These are phyloP conservation scores for Porites australiensis DNA, from an alignment of 64 coral and sea anemone species.

Conservation along the genomic window DNA sequence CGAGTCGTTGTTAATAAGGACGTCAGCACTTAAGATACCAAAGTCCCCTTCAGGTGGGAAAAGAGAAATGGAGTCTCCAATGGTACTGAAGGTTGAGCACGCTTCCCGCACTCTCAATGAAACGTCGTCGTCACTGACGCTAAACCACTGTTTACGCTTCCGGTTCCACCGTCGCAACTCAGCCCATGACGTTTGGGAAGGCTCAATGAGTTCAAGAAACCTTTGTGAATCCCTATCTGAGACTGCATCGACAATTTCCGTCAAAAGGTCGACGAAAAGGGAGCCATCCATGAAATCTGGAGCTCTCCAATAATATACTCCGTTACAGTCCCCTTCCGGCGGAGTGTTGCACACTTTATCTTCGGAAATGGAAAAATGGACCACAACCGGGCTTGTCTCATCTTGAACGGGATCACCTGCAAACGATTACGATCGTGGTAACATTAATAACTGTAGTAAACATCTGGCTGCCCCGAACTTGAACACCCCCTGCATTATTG, in stretches of 20 bases:
- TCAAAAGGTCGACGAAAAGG: not conserved
- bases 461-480: no score
- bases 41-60: not conserved
- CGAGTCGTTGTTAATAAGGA: conserved; percentile 9
- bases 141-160: not conserved
- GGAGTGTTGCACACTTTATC: not conserved
- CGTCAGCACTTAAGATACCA: not conserved
- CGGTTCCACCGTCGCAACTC: not conserved
- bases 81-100: not conserved
- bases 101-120: not conserved
- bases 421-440: no score
- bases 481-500: no score
- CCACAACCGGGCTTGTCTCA: not conserved
- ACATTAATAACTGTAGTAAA: no score
- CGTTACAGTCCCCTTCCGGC: not conserved
- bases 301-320: not conserved
- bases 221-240: not conserved
- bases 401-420: not conserved
- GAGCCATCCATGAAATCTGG: conserved; percentile 15
- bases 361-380: not conserved
- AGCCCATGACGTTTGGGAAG: not conserved
- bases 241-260: conserved; percentile 13
- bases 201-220: not conserved
- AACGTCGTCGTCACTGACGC: not conserved
- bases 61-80: not conserved